phyloP scores from a whole-genome alignment of 2,113 vertebrate species.

The Ptyas mucosa region DNA sequence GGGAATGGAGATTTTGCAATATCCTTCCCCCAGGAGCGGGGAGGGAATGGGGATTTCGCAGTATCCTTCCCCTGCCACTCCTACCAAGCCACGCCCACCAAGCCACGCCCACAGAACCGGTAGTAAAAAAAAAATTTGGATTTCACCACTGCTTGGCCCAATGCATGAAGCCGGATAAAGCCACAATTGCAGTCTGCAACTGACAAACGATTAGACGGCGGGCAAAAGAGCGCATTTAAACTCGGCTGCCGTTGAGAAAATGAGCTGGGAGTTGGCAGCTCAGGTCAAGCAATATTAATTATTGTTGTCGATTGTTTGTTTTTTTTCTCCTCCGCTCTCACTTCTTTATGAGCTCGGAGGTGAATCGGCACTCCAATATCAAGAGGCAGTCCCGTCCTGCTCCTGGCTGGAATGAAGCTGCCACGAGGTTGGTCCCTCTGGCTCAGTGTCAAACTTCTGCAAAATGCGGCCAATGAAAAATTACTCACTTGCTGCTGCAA shows the following conservation, averaged over 20 bases:
- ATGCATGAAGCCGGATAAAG: fast-evolving
- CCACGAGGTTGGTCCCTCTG: not conserved
- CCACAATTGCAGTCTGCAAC: not conserved
- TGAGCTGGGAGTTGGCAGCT: not conserved
- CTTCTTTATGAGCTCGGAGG: not conserved
- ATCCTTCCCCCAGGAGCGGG: too few relatives aligned
- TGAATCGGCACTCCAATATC: not conserved
- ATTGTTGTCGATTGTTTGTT: fast-evolving
- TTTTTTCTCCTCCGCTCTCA: not conserved
- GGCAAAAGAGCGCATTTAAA: not conserved
- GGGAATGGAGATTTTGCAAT: too few relatives aligned
- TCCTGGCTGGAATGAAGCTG: not conserved
- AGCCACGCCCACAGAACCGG: too few relatives aligned
- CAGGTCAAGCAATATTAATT: not conserved
- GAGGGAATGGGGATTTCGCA: too few relatives aligned
- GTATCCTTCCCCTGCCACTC: too few relatives aligned
- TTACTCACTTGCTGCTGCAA: not conserved
- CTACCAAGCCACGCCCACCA: too few relatives aligned
- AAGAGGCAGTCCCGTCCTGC: not conserved
- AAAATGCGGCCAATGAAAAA: not conserved
- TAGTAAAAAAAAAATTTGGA: too few relatives aligned
- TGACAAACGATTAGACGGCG: not conserved
- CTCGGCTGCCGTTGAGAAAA: not conserved
- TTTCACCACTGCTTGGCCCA: too few relatives aligned
- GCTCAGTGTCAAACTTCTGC: not conserved